Percentiles rank a stretch among this genome's conserved stretches.
Conservation (phyloP, 2,797 vertebrate species). For the Rachycentron canadum region DNA sequence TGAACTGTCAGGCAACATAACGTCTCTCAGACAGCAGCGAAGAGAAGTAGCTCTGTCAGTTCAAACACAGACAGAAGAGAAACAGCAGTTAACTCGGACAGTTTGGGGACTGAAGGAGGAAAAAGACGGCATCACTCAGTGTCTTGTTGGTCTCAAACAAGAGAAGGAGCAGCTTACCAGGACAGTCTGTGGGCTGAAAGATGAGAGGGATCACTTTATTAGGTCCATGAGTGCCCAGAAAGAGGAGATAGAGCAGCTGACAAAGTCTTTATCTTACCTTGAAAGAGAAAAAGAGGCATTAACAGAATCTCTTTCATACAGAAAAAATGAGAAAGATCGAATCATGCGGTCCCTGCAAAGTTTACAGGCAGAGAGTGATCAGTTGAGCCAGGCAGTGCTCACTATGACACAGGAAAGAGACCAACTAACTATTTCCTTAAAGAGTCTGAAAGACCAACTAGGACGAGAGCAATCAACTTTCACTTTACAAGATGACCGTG, state of each 20-base stretch:
- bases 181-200: constrained; percentile 60
- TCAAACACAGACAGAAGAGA: constrained; percentile 79
- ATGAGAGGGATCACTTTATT: constrained; percentile 63
- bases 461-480: constrained; percentile 39
- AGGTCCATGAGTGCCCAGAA: constrained; percentile 52
- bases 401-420: constrained; percentile 66
- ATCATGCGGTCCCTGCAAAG: constrained; percentile 46
- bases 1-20: constrained; percentile 54
- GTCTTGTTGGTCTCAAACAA: constrained; percentile 65
- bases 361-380: constrained; percentile 66
- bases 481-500: constrained; percentile 45
- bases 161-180: constrained; percentile 72
- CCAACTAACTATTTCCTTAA: constrained; percentile 41
- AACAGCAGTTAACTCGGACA: constrained; percentile 82
- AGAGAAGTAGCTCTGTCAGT: constrained; percentile 65
- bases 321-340: constrained; percentile 62
- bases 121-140: constrained; percentile 64
- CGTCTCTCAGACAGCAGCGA: constrained; percentile 75
- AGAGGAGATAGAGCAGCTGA: constrained; percentile 69
- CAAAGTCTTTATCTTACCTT: constrained; percentile 50
- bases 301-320: constrained; percentile 53
- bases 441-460: constrained; percentile 52
- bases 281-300: constrained; percentile 62
- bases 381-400: constrained; percentile 56
- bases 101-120: constrained; percentile 81